These are phyloP conservation scores for Equus przewalskii DNA, from an alignment of 2,113 vertebrate genomes.

Conservation along the genomic window DNA sequence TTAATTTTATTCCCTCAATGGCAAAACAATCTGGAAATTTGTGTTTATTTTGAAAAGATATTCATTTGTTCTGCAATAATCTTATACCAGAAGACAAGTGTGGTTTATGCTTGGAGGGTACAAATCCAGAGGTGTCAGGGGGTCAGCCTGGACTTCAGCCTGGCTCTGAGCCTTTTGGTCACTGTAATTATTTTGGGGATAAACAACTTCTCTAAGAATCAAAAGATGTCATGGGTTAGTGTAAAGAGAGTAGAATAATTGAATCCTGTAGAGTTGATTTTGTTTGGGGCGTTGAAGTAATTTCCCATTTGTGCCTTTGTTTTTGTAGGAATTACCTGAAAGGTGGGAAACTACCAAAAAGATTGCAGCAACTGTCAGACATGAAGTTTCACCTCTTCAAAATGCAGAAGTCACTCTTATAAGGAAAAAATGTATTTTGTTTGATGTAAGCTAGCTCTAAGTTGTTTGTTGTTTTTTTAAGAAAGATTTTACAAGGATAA, in stretches of 20 bases:
- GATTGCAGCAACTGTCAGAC: constrained; percentile 87
- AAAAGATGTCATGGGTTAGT: not conserved
- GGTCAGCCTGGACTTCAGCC: not conserved
- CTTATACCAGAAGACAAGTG: not conserved
- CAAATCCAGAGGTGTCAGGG: not conserved
- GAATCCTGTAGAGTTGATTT: not conserved
- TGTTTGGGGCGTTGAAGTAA: not conserved
- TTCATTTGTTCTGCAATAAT: constrained; percentile 10
- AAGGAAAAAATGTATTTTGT: constrained; percentile 87
- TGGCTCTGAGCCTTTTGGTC: not conserved
- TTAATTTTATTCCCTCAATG: constrained; percentile 21
- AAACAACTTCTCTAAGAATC: not conserved
- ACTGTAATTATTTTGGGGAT: not conserved
- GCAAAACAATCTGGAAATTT: not conserved
- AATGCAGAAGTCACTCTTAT: constrained; percentile 88
- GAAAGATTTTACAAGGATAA: not conserved
- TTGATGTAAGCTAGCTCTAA: constrained; percentile 85
- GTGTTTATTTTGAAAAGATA: constrained; percentile 40
- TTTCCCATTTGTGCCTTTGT: not conserved
- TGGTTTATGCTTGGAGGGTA: not conserved
- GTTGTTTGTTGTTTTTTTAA: not conserved
- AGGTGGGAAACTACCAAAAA: constrained; percentile 90
- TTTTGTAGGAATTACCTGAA: constrained; percentile 90
- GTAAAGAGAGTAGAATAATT: not conserved
- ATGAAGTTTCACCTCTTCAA: constrained; percentile 90